Conservation (phyloP, 53 echinoderm and acorn worm species). For the Luidia sarsii region DNA sequence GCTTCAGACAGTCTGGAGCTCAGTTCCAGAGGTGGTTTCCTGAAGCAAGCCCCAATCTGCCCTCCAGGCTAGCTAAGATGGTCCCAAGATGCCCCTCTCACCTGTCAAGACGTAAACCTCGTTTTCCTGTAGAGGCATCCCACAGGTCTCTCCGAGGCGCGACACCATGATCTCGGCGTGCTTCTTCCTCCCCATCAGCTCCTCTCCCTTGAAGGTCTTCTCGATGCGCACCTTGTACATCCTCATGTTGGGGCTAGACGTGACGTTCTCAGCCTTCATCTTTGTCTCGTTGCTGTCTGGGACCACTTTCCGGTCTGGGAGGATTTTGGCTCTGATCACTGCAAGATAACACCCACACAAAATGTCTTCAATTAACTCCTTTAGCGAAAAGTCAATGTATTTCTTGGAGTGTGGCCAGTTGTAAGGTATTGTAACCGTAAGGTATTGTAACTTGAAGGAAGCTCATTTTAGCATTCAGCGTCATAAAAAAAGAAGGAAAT, state of each 20-base stretch:
- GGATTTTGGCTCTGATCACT: conserved; percentile 68
- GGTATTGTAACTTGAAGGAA: no score
- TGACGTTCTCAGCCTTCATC: conserved; percentile 33
- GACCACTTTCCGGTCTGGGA: conserved; percentile 23
- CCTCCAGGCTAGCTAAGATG: no score
- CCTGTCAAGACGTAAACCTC: conserved; percentile 73
- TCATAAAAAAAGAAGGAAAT: no score
- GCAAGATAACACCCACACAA: neutral
- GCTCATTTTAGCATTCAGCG: no score
- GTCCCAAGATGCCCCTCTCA: no score
- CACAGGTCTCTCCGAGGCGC: conserved; percentile 60
- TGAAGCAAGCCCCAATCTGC: no score
- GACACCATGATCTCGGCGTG: conserved; percentile 53
- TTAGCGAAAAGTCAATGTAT: no score
- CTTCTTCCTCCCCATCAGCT: neutral
- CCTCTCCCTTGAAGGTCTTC: conserved; percentile 71
- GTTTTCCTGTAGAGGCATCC: conserved; percentile 55
- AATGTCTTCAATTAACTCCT: no score
- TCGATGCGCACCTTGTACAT: conserved; percentile 72
- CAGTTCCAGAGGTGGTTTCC: no score
- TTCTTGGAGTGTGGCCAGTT: no score
- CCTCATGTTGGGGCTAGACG: conserved; percentile 23
- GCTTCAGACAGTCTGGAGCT: no score
- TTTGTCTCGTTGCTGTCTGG: conserved; percentile 29
- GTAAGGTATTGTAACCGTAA: no score